Conservation (phyloP, 2,797 vertebrate species). For the Micropoecilia bifurca region DNA sequence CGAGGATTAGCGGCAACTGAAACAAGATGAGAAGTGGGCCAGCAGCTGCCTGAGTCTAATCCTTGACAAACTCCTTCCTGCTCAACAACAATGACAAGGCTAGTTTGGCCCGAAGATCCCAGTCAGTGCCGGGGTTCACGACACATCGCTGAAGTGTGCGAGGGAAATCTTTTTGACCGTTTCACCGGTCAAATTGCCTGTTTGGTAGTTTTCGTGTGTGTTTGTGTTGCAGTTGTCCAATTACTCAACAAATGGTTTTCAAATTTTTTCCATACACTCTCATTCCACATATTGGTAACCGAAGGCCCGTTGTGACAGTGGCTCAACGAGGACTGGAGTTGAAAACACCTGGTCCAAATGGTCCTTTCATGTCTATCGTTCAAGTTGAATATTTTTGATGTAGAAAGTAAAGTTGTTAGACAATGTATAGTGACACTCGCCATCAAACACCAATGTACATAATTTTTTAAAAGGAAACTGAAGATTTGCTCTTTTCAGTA, state of each 20-base stretch:
- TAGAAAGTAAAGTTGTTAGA: neutral
- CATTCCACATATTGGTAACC: neutral
- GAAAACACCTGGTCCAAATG: neutral
- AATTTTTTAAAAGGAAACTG: neutral
- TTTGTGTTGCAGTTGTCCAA: neutral
- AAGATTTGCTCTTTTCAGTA: neutral
- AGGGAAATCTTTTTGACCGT: conserved; percentile 44
- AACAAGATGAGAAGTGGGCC: conserved; percentile 58
- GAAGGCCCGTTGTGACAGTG: neutral
- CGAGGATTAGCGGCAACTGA: conserved; percentile 62
- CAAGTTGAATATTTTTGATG: neutral
- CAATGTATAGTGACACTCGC: neutral
- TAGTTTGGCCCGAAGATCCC: conserved; percentile 46
- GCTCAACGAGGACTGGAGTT: neutral
- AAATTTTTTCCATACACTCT: neutral
- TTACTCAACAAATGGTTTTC: neutral
- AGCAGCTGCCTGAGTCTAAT: conserved; percentile 61
- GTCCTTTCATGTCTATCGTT: neutral
- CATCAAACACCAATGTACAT: too few species aligned
- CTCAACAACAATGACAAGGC: conserved; percentile 72
- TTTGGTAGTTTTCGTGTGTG: neutral
- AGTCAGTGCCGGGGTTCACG: conserved; percentile 30
- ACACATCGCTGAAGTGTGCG: conserved; percentile 47
- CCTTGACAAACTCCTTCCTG: conserved; percentile 57
- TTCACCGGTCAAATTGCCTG: conserved; percentile 34